Evolutionary conservation across 2,797 vertebrate species (phyloP), one percentile per base, ranked within the genome.

Genomic region (Acipenser transmontanus): DNA sequence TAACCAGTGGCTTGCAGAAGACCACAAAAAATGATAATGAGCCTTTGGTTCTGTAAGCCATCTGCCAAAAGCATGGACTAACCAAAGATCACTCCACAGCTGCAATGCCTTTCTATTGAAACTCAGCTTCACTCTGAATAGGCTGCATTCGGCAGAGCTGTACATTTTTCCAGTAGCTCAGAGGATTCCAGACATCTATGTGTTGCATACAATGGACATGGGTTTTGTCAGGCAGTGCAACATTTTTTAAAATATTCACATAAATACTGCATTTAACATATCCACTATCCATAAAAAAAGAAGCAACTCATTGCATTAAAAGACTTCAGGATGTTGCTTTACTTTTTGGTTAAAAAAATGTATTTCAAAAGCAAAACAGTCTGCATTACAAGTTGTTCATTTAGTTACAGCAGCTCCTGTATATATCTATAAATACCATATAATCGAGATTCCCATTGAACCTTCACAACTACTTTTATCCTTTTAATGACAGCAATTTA

Each of bases 81-180:
- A 59, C 17, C 11, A 49, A 47, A 69, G 3, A 0, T n/a, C 3
- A 20, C 0, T 0, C n/a, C 49, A n/a, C 6, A 48, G 54, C 63
- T 9, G 13, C 0, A 0, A 4, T 0, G 0, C 4, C 10, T 59
- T 8, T 50, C 7, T 0, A 0, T 12, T 1, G 61, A 1, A 57
- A 57, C 7, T 7, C 54, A n/a, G 11, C 12, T 11, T 11, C 34
- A 34, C 3, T 34, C 34, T 3, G 34, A 34, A 34, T 34, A 34
- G 34, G 34, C 34, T 34, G 34, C 34, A 34, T 34, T 34, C 34
- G 8, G 54, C 11, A 13, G 54, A 0, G 54, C 12, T 57, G 1
- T 57, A n/a, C 12, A 7, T n/a, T 11, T 57, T 13, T n/a, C 9
- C 12, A 57, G 12, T 0, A 57, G 9, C 54, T 57, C 54, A 7